A percentile compares a stretch with the other conserved stretches of the same genome.
Conservation (phyloP, 2,113 vertebrate species). For the Archilochus colubris region DNA sequence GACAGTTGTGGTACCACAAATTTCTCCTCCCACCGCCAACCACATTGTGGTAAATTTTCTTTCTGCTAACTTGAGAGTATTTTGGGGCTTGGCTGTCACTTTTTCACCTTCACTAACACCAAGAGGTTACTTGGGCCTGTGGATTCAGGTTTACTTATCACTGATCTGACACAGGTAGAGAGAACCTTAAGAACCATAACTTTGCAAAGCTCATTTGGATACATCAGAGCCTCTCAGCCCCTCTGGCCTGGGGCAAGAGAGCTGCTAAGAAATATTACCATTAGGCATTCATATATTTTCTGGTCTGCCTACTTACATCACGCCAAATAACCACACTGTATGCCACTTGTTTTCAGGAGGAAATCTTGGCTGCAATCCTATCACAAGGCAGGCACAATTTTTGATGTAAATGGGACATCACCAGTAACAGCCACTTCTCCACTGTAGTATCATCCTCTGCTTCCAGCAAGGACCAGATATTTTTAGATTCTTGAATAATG, state of each 20-base stretch:
- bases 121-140: neutral
- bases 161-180: neutral
- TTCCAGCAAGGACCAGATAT: slow-evolving; percentile 39
- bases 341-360: neutral
- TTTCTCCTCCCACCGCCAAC: neutral
- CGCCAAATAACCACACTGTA: neutral
- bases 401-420: neutral
- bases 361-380: neutral
- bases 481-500: slow-evolving; percentile 58
- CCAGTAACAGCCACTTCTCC: slow-evolving; percentile 16
- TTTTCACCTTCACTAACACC: slow-evolving; percentile 33
- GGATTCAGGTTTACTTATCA: neutral
- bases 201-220: neutral
- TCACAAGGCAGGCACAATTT: neutral
- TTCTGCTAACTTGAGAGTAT: neutral
- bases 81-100: neutral
- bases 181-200: neutral
- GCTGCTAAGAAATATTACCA: neutral
- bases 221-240: neutral
- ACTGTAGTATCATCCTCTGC: neutral
- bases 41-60: neutral
- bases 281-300: neutral
- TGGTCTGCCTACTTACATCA: neutral
- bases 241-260: neutral
- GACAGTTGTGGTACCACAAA: neutral